Evolutionary conservation across 1,140 invertebrate genomes (phyloP).

Genomic region (Orius insidiosus): DNA sequence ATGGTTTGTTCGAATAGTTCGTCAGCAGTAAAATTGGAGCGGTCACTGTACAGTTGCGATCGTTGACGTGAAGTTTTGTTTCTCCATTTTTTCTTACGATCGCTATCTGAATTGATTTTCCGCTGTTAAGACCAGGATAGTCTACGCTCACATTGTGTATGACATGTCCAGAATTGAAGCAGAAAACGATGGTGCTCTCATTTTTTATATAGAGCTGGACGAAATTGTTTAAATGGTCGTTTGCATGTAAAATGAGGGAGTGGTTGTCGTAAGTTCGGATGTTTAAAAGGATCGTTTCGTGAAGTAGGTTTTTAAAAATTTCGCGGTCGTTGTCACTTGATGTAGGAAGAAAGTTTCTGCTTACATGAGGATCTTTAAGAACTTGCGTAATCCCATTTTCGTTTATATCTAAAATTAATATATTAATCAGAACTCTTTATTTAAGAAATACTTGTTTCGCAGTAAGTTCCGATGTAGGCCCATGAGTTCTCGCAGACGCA

Average conservation of each 20-base stretch:
- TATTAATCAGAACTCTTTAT: no score
- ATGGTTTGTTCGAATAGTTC: conserved; percentile 63
- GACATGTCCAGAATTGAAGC: conserved; percentile 65
- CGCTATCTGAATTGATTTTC: conserved; percentile 69
- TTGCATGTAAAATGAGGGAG: conserved; percentile 71
- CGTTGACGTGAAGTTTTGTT: conserved; percentile 69
- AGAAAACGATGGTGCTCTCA: conserved; percentile 52
- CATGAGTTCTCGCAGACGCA: conserved; percentile 79
- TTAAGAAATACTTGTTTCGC: no score
- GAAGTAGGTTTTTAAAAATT: conserved; percentile 38
- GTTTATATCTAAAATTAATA: no score
- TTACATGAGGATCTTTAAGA: conserved; percentile 55
- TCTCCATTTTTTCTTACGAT: conserved; percentile 50
- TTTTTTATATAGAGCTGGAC: conserved; percentile 72
- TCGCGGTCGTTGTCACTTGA: conserved; percentile 40
- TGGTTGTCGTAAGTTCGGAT: conserved; percentile 68
- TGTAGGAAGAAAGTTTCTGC: conserved; percentile 52
- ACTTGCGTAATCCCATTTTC: conserved; percentile 77
- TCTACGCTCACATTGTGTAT: conserved; percentile 62
- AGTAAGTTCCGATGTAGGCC: conserved; percentile 75
- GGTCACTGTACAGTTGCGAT: conserved; percentile 49
- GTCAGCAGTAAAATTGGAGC: conserved; percentile 49
- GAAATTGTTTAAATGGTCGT: conserved; percentile 88
- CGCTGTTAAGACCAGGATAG: conserved; percentile 51
- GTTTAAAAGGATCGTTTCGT: conserved; percentile 67